Percentiles rank a stretch among this genome's conserved stretches.
Conservation (phyloP, 2,888 invertebrate genomes). For the Metopia argyrocephala region DNA sequence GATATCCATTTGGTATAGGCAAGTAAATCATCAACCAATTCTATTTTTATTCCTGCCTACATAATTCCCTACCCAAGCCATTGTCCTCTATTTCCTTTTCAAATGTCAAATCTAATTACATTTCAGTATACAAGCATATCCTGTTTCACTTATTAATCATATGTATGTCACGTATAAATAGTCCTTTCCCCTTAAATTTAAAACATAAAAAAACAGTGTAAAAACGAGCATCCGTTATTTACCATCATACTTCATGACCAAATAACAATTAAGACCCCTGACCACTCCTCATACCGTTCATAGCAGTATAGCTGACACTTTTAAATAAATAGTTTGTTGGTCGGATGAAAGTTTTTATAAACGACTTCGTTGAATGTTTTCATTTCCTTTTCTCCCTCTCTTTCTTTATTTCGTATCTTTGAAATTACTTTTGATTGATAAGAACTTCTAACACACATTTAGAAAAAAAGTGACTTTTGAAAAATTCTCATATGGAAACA, state of each 20-base stretch:
- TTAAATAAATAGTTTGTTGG: conserved; percentile 17
- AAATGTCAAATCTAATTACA: conserved; percentile 20
- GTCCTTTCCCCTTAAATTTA: not conserved
- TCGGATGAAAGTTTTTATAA: conserved; percentile 35
- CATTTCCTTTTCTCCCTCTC: conserved; percentile 22
- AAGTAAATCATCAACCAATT: conserved; percentile 4
- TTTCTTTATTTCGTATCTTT: not conserved
- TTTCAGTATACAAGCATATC: conserved; percentile 7
- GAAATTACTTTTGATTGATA: not conserved
- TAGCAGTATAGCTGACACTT: not conserved
- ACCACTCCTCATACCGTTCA: not conserved
- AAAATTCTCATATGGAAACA: conserved; percentile 4
- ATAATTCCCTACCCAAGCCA: not conserved
- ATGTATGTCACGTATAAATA: not conserved
- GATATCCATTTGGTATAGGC: too few species aligned
- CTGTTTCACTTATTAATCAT: conserved; percentile 9
- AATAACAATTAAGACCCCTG: not conserved
- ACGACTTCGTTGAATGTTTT: conserved; percentile 39
- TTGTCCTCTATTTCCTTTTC: not conserved
- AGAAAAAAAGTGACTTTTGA: not conserved
- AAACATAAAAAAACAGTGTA: not conserved
- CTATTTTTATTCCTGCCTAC: not conserved
- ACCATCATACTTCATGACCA: conserved; percentile 15
- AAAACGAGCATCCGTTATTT: conserved; percentile 20
- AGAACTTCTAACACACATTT: not conserved